These are phyloP conservation scores for Phyllostomus hastatus DNA, from an alignment of 2,113 vertebrate species.

Conservation along the genomic window DNA sequence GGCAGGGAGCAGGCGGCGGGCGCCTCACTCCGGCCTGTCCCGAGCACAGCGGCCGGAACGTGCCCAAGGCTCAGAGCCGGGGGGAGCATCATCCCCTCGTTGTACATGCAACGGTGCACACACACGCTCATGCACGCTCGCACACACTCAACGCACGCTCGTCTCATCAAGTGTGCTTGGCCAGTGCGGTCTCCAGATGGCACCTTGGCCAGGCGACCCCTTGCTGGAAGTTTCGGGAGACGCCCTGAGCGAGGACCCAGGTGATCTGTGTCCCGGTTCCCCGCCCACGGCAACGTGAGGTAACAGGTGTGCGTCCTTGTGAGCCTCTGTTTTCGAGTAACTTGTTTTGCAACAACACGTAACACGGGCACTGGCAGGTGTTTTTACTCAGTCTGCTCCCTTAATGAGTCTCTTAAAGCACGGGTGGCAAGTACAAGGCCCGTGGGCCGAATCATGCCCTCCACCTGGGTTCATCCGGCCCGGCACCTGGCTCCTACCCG, in stretches of 20 bases:
- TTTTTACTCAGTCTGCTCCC: neutral
- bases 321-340: neutral
- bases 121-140: too few species aligned
- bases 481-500: too few species aligned
- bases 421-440: too few species aligned
- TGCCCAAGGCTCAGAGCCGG: accelerated
- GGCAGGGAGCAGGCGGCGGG: neutral
- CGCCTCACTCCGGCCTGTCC: accelerated
- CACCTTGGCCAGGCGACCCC: accelerated
- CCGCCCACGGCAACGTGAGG: neutral
- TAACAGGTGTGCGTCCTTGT: accelerated
- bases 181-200: accelerated
- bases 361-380: accelerated
- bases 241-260: neutral
- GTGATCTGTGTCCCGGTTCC: accelerated
- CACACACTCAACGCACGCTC: neutral
- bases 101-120: too few species aligned
- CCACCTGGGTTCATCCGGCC: too few species aligned
- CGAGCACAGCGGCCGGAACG: accelerated
- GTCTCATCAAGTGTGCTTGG: neutral
- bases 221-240: neutral
- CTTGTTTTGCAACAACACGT: accelerated
- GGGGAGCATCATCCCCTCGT: too few species aligned
- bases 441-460: too few species aligned
- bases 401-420: too few species aligned